Conservation (phyloP, 2,888 invertebrate genomes). For the Cosmia pyralina region DNA sequence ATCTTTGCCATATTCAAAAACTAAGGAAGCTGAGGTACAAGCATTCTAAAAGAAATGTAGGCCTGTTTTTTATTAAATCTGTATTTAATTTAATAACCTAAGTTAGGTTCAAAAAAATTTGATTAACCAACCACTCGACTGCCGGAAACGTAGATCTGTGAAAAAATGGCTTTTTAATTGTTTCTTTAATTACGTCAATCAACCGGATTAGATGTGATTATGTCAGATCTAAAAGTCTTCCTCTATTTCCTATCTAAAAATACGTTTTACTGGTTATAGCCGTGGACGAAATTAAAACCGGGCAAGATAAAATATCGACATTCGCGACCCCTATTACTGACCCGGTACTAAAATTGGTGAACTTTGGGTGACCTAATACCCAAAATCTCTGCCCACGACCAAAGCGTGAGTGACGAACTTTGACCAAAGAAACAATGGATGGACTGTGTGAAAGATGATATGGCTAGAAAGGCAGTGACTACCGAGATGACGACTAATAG, state of each 20-base stretch:
- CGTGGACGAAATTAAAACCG: not conserved
- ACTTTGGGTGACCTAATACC: conserved; percentile 13
- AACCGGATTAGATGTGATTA: conserved; percentile 14
- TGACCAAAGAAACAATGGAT: too few relatives aligned
- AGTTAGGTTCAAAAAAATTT: not conserved
- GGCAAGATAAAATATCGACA: not conserved
- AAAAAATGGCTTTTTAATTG: too few relatives aligned
- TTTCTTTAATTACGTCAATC: too few relatives aligned
- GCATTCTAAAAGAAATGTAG: not conserved
- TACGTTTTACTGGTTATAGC: not conserved
- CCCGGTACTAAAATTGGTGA: conserved; percentile 7
- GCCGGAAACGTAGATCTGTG: too few relatives aligned
- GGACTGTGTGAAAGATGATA: too few relatives aligned
- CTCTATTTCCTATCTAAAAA: conserved; percentile 2
- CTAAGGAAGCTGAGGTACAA: not conserved
- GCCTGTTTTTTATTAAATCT: not conserved
- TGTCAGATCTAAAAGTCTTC: conserved; percentile 17
- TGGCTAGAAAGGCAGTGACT: too few relatives aligned
- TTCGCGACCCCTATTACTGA: conserved; percentile 2
- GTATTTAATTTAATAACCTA: not conserved
- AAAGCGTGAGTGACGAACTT: not conserved
- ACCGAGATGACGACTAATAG: too few relatives aligned
- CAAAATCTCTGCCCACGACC: not conserved
- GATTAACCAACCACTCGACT: too few relatives aligned
- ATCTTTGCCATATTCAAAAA: too few relatives aligned